phyloP scores from a whole-genome alignment of 1,140 invertebrate species.

The Solenopsis fugax region DNA sequence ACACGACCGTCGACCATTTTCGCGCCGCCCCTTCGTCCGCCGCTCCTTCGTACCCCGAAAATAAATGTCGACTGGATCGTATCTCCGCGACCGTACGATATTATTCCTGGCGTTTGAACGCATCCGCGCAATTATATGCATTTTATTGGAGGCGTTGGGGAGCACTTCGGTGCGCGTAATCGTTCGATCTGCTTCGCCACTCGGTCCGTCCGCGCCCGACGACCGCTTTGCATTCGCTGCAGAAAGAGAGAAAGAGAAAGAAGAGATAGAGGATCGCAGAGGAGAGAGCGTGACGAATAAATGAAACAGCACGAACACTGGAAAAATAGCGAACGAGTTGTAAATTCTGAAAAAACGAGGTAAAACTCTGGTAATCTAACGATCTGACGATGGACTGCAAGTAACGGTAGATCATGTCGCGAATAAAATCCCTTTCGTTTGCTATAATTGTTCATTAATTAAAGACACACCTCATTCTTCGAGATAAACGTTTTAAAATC shows the following conservation, averaged over 20 bases:
- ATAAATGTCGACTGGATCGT: slow-evolving; percentile 67
- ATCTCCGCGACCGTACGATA: slow-evolving; percentile 69
- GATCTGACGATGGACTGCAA: slow-evolving; percentile 30
- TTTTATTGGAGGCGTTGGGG: slow-evolving; percentile 79
- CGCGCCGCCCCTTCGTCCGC: background rate
- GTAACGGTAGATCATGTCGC: slow-evolving; percentile 31
- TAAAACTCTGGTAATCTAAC: slow-evolving; percentile 17
- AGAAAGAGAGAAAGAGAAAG: slow-evolving; percentile 47
- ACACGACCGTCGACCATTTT: slow-evolving; percentile 2
- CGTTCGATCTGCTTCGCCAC: slow-evolving; percentile 79
- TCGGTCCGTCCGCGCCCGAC: slow-evolving; percentile 58
- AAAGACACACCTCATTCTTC: slow-evolving; percentile 15
- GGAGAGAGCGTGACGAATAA: slow-evolving; percentile 25
- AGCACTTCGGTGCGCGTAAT: slow-evolving; percentile 79
- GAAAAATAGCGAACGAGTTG: slow-evolving; percentile 40
- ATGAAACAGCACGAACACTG: background rate
- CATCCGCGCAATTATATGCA: slow-evolving; percentile 82
- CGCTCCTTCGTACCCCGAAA: slow-evolving; percentile 21
- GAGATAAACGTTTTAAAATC: background rate
- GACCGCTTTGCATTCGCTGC: slow-evolving; percentile 42
- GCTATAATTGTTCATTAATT: slow-evolving; percentile 51
- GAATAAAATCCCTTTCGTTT: slow-evolving; percentile 41
- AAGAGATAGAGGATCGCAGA: background rate
- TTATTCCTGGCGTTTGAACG: slow-evolving; percentile 69
- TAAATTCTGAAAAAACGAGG: slow-evolving; percentile 44